phyloP scores from a whole-genome alignment of 2,797 vertebrate genomes.

The Syngnathus rostellatus region DNA sequence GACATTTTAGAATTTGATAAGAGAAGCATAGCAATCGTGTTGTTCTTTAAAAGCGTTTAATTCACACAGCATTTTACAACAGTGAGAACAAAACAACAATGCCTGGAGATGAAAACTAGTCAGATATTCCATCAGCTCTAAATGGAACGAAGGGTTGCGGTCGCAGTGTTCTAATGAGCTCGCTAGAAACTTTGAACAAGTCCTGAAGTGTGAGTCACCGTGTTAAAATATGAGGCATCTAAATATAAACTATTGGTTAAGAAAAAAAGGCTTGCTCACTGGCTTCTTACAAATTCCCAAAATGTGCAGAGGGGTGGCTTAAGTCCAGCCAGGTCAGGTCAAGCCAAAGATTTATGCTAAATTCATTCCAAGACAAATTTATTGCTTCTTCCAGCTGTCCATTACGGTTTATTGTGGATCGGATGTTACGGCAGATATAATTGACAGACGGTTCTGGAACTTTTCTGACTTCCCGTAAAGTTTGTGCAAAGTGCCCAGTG shows the following conservation, averaged over 20 bases:
- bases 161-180: background rate
- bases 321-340: too few species aligned
- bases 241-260: background rate
- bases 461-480: too few species aligned
- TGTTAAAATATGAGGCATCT: background rate
- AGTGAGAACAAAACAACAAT: background rate
- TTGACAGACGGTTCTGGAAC: too few species aligned
- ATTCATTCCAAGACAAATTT: too few species aligned
- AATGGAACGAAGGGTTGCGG: background rate
- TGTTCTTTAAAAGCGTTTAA: background rate
- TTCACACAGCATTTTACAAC: background rate
- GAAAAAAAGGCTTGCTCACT: background rate
- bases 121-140: background rate
- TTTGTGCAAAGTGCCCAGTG: too few species aligned
- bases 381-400: too few species aligned
- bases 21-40: background rate
- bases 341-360: too few species aligned
- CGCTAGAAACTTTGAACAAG: background rate
- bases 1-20: too few species aligned
- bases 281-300: background rate
- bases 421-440: too few species aligned
- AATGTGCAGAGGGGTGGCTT: background rate
- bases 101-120: background rate
- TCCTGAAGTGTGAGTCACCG: background rate
- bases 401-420: too few species aligned